phyloP scores from a whole-genome alignment of 2,797 vertebrate genomes.

The Prunella strophiata region DNA sequence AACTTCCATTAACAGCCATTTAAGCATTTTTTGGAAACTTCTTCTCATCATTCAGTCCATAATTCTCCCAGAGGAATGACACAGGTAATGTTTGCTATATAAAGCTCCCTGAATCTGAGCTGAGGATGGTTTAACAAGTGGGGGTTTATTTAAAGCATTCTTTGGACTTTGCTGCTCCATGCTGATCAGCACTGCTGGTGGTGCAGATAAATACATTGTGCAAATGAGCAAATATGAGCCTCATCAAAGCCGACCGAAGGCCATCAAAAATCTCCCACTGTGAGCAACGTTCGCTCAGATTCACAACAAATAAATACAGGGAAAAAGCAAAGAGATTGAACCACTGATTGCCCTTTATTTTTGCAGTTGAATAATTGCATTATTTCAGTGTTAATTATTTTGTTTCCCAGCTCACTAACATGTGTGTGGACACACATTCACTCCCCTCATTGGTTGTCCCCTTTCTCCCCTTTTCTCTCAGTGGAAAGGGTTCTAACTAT shows the following conservation, averaged over 20 bases:
- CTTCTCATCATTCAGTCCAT: not conserved
- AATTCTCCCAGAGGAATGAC: constrained; percentile 5
- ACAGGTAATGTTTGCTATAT: constrained; percentile 25
- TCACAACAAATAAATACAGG: constrained; percentile 42
- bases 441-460: rapidly evolving
- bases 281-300: not conserved
- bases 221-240: constrained; percentile 52
- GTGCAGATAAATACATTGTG: constrained; percentile 38
- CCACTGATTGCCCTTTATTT: not conserved
- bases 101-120: not conserved
- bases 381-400: not conserved
- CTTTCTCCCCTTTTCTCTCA: not conserved
- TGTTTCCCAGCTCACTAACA: not conserved
- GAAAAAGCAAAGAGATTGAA: not conserved
- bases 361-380: not conserved
- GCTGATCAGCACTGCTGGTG: not conserved
- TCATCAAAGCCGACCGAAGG: constrained; percentile 19
- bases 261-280: constrained; percentile 50
- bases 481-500: not conserved
- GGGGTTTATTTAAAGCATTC: constrained; percentile 43
- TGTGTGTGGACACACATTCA: rapidly evolving
- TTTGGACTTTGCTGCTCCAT: not conserved
- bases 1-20: constrained; percentile 7
- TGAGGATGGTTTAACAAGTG: constrained; percentile 12
- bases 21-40: constrained; percentile 17